Evolutionary conservation across 2,888 invertebrate genomes (phyloP), one percentile per base, ranked within the genome.

Genomic region (Eutolmus rufibarbis): DNA sequence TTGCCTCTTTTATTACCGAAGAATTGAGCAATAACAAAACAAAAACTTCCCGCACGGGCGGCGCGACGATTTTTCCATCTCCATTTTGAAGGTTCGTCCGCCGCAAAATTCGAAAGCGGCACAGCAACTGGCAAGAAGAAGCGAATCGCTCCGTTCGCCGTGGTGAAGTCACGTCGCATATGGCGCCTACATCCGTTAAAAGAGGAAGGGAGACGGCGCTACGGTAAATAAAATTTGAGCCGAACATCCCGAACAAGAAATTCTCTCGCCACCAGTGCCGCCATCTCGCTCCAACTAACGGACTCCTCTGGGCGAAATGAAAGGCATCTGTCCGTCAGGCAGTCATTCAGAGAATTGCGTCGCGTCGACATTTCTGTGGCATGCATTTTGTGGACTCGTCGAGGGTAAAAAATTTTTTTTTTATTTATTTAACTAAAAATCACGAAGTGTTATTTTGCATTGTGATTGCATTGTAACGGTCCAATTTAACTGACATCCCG

Each of bases 321-420:
- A 46, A 40, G 86, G 86, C 79, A 85, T 78, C 78, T 7, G 14
- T 74, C 14, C 87, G 78, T 87, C 87, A 87, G 88, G 87, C 88
- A 88, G 88, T 88, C 88, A 87, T 74, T 74, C 74, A 85, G 56
- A n/a, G 87, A 87, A 85, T 87, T 79, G 88, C 87, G 88, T 85
- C 85, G 85, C 74, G 85, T 85, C 57, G 85, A 43, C 85, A 74
- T 85, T 28, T 66, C 66, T 66, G 28, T 66, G 66, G 66, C 66
- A 66, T 56, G 56, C 56, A 56, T 19, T 66, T 66, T 66, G n/a
- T 51, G 51, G 19, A 66, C 66, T 66, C 19, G 43, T 12, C 77
- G 77, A 40, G 77, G 31, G 16, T 46, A 46, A 34, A 34, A 34
- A 34, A 7, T 46, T 40, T 77, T 77, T 19, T 79, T 46, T 79